These are phyloP conservation scores for Miichthys miiuy DNA, from an alignment of 2,797 vertebrate genomes.

Conservation along the genomic window DNA sequence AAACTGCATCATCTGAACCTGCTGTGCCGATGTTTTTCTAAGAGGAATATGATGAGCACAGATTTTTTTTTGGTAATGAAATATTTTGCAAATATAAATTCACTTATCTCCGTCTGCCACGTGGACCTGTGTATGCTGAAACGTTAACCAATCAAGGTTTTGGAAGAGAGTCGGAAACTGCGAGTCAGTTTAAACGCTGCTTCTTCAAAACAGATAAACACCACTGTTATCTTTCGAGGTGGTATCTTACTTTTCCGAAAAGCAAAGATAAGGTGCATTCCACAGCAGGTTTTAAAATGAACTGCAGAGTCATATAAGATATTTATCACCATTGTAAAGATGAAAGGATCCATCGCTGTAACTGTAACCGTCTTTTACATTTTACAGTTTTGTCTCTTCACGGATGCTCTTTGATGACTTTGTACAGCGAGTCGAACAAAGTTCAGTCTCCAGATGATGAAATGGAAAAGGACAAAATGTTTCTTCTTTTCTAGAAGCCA, in stretches of 20 bases:
- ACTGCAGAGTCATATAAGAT: slow-evolving; percentile 1
- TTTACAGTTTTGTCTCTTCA: background rate
- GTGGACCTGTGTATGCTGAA: too few species aligned
- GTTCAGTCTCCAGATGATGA: background rate
- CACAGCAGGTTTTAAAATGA: slow-evolving; percentile 4
- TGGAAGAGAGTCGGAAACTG: background rate
- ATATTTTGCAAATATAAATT: background rate
- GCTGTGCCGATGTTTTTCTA: background rate
- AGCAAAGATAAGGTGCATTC: slow-evolving; percentile 35
- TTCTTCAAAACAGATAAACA: background rate
- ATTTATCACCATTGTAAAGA: slow-evolving; percentile 31
- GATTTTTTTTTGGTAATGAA: background rate
- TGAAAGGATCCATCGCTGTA: background rate
- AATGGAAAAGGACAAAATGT: slow-evolving; percentile 1
- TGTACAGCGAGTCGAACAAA: background rate
- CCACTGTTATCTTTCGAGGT: background rate
- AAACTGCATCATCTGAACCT: background rate
- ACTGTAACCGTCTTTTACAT: background rate
- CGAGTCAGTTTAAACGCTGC: background rate
- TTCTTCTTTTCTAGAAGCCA: background rate
- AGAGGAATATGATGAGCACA: background rate
- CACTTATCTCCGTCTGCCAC: background rate
- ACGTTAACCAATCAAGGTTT: background rate
- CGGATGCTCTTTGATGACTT: slow-evolving; percentile 1
- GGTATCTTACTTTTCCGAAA: slow-evolving; percentile 30